Evolutionary conservation across 2,888 invertebrate genomes (phyloP).

Genomic region (Yponomeuta sedellus): DNA sequence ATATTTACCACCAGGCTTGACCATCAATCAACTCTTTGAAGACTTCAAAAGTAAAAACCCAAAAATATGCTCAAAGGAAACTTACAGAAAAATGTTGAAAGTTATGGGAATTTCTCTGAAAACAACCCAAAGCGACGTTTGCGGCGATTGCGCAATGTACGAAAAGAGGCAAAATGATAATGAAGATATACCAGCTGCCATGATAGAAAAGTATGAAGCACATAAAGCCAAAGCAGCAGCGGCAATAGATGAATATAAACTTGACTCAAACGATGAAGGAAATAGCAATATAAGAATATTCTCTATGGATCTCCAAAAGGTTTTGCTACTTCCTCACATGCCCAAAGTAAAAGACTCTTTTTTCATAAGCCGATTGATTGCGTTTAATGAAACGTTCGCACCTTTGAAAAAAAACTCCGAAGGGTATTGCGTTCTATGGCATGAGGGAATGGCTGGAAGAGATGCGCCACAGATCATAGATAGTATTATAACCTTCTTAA

Average conservation of each 20-base stretch:
- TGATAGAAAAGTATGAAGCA: too few relatives aligned
- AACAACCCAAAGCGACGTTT: background rate
- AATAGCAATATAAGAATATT: background rate
- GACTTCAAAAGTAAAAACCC: background rate
- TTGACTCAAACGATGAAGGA: background rate
- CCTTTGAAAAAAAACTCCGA: background rate
- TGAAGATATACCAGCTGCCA: too few relatives aligned
- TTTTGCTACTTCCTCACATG: background rate
- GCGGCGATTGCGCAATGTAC: too few relatives aligned
- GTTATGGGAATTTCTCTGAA: background rate
- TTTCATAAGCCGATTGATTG: background rate
- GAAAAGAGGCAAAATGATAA: too few relatives aligned
- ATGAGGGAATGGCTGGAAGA: too few relatives aligned
- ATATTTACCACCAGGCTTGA: slow-evolving; percentile 1
- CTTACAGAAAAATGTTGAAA: slow-evolving; percentile 4
- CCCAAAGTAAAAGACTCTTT: background rate
- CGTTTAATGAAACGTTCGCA: background rate
- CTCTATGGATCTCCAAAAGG: background rate
- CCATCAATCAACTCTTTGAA: background rate
- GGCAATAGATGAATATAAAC: background rate
- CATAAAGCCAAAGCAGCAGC: background rate
- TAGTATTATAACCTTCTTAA: too few relatives aligned
- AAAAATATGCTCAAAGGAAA: background rate
- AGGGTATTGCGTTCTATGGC: too few relatives aligned
- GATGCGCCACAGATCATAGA: too few relatives aligned